Conservation (phyloP, 1,140 invertebrate species). For the Megalonaias nervosa region DNA sequence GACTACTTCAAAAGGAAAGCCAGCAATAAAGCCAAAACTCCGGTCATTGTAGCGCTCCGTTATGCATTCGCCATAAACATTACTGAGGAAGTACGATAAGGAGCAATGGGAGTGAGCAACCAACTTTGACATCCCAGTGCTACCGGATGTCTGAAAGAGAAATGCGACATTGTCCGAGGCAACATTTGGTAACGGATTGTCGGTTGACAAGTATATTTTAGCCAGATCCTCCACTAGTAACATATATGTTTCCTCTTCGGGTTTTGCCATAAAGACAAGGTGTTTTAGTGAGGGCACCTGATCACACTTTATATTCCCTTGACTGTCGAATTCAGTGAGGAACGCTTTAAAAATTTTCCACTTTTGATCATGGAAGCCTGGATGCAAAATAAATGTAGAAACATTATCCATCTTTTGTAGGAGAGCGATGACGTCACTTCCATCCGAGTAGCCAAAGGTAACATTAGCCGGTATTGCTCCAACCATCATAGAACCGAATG, state of each 20-base stretch:
- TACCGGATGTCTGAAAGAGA: slow-evolving; percentile 12
- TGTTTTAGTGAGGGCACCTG: neutral
- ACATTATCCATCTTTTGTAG: slow-evolving; percentile 1
- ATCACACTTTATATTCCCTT: neutral
- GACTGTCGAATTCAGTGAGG: neutral
- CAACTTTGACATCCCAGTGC: slow-evolving; percentile 15
- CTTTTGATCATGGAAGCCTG: slow-evolving; percentile 6
- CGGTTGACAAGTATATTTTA: neutral
- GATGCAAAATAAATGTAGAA: slow-evolving; percentile 10
- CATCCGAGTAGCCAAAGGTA: slow-evolving; percentile 12
- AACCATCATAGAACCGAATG: slow-evolving; percentile 19
- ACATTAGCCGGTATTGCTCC: slow-evolving; percentile 8
- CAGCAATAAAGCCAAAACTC: slow-evolving; percentile 14
- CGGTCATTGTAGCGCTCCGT: slow-evolving; percentile 1
- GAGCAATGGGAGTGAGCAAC: slow-evolving; percentile 7
- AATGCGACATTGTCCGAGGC: neutral
- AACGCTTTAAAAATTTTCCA: slow-evolving; percentile 16
- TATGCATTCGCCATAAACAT: neutral
- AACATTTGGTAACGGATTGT: neutral
- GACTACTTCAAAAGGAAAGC: slow-evolving; percentile 12
- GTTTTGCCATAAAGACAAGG: neutral
- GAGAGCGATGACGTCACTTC: slow-evolving; percentile 14
- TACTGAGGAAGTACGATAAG: neutral
- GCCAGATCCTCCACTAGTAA: slow-evolving; percentile 3
- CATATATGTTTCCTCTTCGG: neutral